Evolutionary conservation across 2,888 invertebrate genomes (phyloP).

Genomic region (Heliconius ethilla): DNA sequence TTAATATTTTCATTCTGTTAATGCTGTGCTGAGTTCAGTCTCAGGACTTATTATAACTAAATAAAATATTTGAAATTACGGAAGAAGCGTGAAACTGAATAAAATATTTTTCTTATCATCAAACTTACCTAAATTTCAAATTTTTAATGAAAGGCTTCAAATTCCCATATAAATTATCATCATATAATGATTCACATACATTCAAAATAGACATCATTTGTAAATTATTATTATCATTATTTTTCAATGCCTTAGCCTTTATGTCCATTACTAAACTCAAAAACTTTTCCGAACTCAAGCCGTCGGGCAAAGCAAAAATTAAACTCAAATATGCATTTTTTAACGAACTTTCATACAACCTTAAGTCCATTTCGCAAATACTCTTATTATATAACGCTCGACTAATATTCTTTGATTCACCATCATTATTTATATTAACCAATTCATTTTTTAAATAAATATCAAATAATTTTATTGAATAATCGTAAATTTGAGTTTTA

Average conservation of each 20-base stretch:
- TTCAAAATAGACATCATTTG: slow-evolving; percentile 60
- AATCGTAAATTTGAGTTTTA: slow-evolving; percentile 58
- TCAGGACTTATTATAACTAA: too few species aligned
- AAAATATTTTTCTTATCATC: neutral
- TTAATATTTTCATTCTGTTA: too few species aligned
- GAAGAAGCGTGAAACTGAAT: neutral
- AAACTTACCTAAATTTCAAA: slow-evolving; percentile 62
- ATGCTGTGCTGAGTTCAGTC: too few species aligned
- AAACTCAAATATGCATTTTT: slow-evolving; percentile 65
- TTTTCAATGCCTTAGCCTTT: slow-evolving; percentile 64
- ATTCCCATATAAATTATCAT: slow-evolving; percentile 56
- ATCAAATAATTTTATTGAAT: slow-evolving; percentile 65
- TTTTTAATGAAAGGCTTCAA: slow-evolving; percentile 55
- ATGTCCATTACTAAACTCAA: slow-evolving; percentile 72
- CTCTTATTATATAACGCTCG: slow-evolving; percentile 71
- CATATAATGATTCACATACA: slow-evolving; percentile 51
- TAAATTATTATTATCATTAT: slow-evolving; percentile 45
- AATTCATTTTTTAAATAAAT: slow-evolving; percentile 64
- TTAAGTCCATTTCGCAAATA: slow-evolving; percentile 67
- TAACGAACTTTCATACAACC: slow-evolving; percentile 60
- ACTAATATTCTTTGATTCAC: slow-evolving; percentile 61
- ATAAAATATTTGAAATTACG: neutral
- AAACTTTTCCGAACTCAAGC: slow-evolving; percentile 60
- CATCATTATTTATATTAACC: slow-evolving; percentile 46
- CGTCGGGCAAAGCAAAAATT: slow-evolving; percentile 57